Evolutionary conservation across 2,113 vertebrate genomes (phyloP).

Genomic region (Ploceus nigricollis): DNA sequence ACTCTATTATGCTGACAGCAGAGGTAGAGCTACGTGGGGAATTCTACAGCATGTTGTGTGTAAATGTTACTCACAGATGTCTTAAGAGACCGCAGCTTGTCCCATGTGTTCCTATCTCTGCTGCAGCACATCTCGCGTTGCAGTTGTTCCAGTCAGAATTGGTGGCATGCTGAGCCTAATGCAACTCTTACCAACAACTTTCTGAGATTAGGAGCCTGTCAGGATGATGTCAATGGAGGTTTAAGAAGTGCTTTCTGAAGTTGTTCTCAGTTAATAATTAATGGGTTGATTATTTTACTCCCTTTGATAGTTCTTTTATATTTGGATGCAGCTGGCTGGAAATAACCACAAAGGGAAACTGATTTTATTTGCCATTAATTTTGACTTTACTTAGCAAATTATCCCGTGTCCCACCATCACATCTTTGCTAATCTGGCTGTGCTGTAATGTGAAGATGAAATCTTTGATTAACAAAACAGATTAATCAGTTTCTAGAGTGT

Average conservation of each 20-base stretch:
- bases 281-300: constrained; percentile 62
- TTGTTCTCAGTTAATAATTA: constrained; percentile 80
- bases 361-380: constrained; percentile 78
- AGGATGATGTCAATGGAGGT: constrained; percentile 74
- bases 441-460: constrained; percentile 63
- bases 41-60: constrained; percentile 49
- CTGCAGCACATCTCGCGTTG: constrained; percentile 10
- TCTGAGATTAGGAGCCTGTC: constrained; percentile 66
- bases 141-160: constrained; percentile 30
- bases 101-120: constrained; percentile 33
- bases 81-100: constrained; percentile 38
- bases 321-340: constrained; percentile 73
- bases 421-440: constrained; percentile 55
- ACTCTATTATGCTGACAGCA: constrained; percentile 67
- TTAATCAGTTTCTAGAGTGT: constrained; percentile 55
- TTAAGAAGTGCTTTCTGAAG: constrained; percentile 78
- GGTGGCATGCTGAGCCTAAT: constrained; percentile 66
- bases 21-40: constrained; percentile 65
- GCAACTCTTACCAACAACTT: constrained; percentile 73
- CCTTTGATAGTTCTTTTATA: constrained; percentile 78
- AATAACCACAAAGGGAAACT: constrained; percentile 74
- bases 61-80: constrained; percentile 63
- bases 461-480: constrained; percentile 65
- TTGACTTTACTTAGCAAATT: constrained; percentile 70
- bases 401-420: constrained; percentile 16